phyloP scores from a whole-genome alignment of 2,113 vertebrate genomes.

The Chloropsis cyanopogon region DNA sequence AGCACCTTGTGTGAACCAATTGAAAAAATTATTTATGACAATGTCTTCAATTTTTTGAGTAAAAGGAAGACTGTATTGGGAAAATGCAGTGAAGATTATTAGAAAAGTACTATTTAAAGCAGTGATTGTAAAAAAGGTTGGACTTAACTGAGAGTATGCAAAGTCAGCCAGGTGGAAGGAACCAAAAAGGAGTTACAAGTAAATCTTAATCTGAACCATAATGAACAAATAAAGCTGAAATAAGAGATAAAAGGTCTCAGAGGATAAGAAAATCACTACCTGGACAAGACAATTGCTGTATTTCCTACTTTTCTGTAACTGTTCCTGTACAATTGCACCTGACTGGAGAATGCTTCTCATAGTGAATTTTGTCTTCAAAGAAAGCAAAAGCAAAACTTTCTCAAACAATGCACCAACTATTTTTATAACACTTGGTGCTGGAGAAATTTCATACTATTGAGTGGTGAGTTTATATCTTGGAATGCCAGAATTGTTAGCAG shows the following conservation, averaged over 20 bases:
- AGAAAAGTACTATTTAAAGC: neutral
- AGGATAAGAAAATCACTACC: neutral
- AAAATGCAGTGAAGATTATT: neutral
- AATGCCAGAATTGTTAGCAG: neutral
- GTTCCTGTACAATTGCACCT: neutral
- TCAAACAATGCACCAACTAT: neutral
- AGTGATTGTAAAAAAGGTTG: neutral
- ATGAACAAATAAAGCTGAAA: neutral
- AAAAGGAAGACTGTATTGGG: neutral
- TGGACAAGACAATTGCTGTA: neutral
- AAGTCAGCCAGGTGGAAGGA: neutral
- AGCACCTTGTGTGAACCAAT: accelerated
- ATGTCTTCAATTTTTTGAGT: neutral
- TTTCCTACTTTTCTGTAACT: neutral
- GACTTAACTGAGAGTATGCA: neutral
- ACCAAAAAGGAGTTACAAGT: neutral
- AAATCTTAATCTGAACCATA: neutral
- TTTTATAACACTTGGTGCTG: neutral
- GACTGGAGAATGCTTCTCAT: neutral
- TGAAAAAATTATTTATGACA: neutral
- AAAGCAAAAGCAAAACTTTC: neutral
- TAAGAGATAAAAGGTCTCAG: neutral
- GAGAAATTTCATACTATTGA: neutral
- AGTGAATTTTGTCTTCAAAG: neutral
- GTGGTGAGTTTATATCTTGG: neutral